Base-by-base conservation (phyloP, 2,888 invertebrate species). In the Phlogophora meticulosa region DNA sequence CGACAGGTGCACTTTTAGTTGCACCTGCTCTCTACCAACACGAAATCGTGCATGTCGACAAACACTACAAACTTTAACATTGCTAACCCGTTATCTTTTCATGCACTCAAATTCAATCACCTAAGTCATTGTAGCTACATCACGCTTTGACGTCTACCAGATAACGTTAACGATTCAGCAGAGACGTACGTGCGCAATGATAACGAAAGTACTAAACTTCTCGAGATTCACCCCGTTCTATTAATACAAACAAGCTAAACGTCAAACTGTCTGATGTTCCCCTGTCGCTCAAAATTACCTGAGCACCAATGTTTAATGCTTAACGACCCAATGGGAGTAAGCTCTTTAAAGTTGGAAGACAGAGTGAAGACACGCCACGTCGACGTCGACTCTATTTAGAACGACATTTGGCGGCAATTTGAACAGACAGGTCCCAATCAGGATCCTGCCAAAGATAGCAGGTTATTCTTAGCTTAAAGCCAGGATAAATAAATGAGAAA, bases 381-480 rank as follows among this genome's bases (percentile, higher is more conserved):
- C 28, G 49, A 28, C 58, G 63, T 72, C 66, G 42, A 52, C 52
- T 70, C 53, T 72, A 73, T 80, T 82, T 78, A 61, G 40, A 72
- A 52, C 57, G 75, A 68, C 53, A 63, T 82, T 81, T 69, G 65
- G 72, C 65, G 78, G 70, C 67, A 72, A 70, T 66, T 70, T 58
- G 28, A 59, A 72, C 56, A 59, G 77, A 67, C 77, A 62, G 43
- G 46, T 32, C 7, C 62, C 77, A 78, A 80, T 82, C 82, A 82
- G 65, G 71, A 80, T 80, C 65, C 45, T 67, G 56, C 67, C 67
- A 48, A 70, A 73, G 76, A 78, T 76, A 80, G 71, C 65, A 57
- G 53, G 58, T 64, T 82, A 81, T 80, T 80, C 69, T 80, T 68
- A 74, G 65, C 68, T 67, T 52, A 66, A 75, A 76, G 72, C 66